Evolutionary conservation across 2,113 vertebrate species (phyloP).

Genomic region (Upupa epops): DNA sequence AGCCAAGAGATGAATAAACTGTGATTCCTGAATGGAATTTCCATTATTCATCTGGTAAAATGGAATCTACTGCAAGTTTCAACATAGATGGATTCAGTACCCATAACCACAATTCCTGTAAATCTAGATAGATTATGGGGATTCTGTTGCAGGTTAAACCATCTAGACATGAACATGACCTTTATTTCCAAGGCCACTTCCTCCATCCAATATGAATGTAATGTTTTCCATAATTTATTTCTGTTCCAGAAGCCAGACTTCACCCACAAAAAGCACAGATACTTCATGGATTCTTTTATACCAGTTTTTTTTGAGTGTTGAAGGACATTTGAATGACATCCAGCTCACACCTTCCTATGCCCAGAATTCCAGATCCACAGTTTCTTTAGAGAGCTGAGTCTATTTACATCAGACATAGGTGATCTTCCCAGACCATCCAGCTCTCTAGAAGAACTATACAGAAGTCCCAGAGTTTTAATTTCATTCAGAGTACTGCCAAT

Average conservation of each 20-base stretch:
- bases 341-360: not conserved
- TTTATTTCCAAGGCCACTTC: not conserved
- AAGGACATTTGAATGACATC: not conserved
- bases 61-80: not conserved
- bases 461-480: not conserved
- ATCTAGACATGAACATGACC: not conserved
- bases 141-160: not conserved
- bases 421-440: not conserved
- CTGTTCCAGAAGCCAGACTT: not conserved
- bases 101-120: not conserved
- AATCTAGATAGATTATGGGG: not conserved
- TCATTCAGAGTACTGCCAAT: not conserved
- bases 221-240: not conserved
- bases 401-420: not conserved
- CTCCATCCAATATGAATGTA: not conserved
- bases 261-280: not conserved
- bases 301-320: not conserved
- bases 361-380: not conserved
- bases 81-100: not conserved
- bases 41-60: not conserved
- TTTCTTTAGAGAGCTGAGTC: not conserved
- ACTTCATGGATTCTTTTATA: not conserved
- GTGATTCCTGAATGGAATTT: not conserved
- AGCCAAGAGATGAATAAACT: not conserved
- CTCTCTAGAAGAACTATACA: not conserved